Evolutionary conservation across 2,888 invertebrate genomes (phyloP), one percentile per base, ranked within the genome.

Genomic region (Polyploca ridens): DNA sequence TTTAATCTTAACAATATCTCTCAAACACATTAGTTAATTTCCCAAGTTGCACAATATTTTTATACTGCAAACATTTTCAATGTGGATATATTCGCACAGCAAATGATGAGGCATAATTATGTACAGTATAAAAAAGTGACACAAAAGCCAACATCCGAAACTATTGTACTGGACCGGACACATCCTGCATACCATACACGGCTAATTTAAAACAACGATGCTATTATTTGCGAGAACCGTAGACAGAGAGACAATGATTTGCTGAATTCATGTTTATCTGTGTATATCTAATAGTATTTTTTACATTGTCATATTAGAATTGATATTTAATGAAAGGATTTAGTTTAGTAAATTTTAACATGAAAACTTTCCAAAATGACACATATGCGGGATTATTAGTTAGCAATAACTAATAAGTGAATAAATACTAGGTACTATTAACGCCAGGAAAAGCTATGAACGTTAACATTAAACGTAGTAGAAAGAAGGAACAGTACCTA

Each of bases 171-270:
- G 62, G 60, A 64, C 70, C 16, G 62, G 44, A 64, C 70, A 71
- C 70, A 70, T 69, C 41, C 41, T 67, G 67, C 58, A 63, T 64
- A 68, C 65, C 62, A 66, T 33, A 63, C 66, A 63, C 68, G 66
- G 65, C 58, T 72, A 67, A 68, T 68, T 72, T 68, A 65, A 66
- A 69, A 73, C 68, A 64, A 44, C 58, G 46, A 59, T 49, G 46
- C n/a, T 27, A 64, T 64, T 61, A 64, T 58, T 63, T 16, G 33
- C 33, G 46, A 46, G 46, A 5, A 64, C 38, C 64, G 54, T 27
- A 54, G 54, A 27, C 44, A 63, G 27, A 27, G 27, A 27, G 27
- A 27, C 58, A 63, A 63, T 63, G 57, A 58, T 58, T 63, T 41
- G 27, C 63, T 63, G 63, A 63, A 63, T 62, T 38, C 33, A 33